Evolutionary conservation across 1,140 invertebrate species (phyloP), one percentile per base, ranked within the genome.

Genomic region (Anastrepha obliqua): DNA sequence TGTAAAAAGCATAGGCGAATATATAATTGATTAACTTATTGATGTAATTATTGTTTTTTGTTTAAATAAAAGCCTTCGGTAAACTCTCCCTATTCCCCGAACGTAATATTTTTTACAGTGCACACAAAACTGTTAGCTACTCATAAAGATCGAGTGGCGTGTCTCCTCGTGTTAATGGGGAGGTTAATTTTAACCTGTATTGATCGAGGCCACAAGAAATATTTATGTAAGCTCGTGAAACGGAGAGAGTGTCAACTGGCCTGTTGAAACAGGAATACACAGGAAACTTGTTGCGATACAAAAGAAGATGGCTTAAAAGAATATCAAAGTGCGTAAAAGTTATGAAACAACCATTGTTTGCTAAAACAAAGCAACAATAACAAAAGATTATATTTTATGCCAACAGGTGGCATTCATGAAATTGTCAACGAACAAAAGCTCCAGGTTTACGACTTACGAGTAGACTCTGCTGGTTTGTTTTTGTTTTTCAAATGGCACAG

Each of bases 361-460:
- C 60, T 62, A 62, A 62, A 62, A 20, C 60, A 64, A 13, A 0
- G 17, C 60, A 7, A 39, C 29, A 67, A 67, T 17, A 67, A 67
- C 29, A 62, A 62, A 62, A 62, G 60, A 1, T 13, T 62, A 62
- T 67, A 67, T 67, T 39, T 64, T 0, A 3, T 39, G 64, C n/a
- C 64, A 67, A 20, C 64, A 67, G 64, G 64, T 67, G 64, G 64
- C 64, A 67, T 67, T 67, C 64, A 67, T 67, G 11, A 67, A 67
- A 29, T 67, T 67, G 64, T 67, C 29, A 67, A 67, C 64, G 7
- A 55, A 8, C n/a, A 55, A n/a, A 81, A 20, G 47, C 20, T 81
- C 47, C 4, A 55, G n/a, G 44, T 55, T 81, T 47, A 58, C 74
- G 47, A 55, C n/a, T n/a, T 55, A 8, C 20, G 5, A 81, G 15